phyloP scores from a whole-genome alignment of 2,797 vertebrate genomes.

The Lophotriccus pileatus region DNA sequence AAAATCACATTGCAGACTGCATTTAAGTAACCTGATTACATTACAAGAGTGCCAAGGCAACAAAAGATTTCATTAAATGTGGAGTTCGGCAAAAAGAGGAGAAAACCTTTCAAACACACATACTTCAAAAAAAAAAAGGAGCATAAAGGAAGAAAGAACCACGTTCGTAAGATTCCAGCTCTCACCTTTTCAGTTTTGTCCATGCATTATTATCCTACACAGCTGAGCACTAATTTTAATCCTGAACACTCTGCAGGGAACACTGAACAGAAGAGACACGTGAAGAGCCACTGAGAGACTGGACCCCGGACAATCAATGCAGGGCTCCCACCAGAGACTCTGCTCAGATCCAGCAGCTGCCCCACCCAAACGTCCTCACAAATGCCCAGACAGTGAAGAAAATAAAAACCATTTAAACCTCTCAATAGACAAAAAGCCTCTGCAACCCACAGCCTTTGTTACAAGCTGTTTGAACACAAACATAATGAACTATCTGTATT shows the following conservation, averaged over 20 bases:
- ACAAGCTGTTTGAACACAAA: not conserved
- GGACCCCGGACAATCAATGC: not conserved
- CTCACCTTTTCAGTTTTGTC: not conserved
- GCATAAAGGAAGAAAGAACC: not conserved
- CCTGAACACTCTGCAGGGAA: not conserved
- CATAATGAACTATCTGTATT: not conserved
- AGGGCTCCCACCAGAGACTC: not conserved
- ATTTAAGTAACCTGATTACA: not conserved
- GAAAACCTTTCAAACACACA: not conserved
- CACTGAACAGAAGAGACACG: not conserved
- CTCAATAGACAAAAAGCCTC: not conserved
- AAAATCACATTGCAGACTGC: not conserved
- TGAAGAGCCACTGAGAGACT: not conserved
- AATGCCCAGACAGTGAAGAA: not conserved
- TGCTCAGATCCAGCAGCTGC: not conserved
- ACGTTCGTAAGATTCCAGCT: not conserved
- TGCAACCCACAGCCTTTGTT: not conserved
- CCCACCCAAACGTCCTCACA: not conserved
- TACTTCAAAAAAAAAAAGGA: not conserved
- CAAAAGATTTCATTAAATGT: slow-evolving; percentile 6
- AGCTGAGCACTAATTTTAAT: slow-evolving; percentile 15
- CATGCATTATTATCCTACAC: not conserved
- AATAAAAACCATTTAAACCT: not conserved
- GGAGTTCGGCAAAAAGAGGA: not conserved
- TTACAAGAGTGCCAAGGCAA: not conserved